A percentile compares a stretch with the other conserved stretches of the same genome.
These are phyloP conservation scores for Sylvicapra grimmia DNA, from an alignment of 2,113 vertebrate species.

Conservation along the genomic window DNA sequence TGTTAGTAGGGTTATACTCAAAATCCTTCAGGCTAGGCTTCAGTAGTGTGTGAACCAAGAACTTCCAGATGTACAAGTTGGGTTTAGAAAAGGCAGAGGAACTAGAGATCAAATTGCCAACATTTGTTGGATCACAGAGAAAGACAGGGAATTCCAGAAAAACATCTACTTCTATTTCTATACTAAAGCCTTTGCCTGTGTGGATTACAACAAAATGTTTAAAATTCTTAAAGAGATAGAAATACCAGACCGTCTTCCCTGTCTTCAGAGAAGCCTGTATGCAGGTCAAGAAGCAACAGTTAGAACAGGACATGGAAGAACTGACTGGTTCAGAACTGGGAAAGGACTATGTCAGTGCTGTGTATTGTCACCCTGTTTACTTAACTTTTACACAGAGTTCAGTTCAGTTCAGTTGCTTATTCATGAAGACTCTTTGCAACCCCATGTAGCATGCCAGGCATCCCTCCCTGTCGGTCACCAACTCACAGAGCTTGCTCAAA, in stretches of 20 bases:
- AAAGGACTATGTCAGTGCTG: background rate
- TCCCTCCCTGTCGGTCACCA: background rate
- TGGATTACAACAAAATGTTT: background rate
- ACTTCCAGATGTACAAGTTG: background rate
- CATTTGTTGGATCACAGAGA: background rate
- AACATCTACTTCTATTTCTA: background rate
- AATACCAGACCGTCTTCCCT: background rate
- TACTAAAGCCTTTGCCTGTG: background rate
- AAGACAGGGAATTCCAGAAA: background rate
- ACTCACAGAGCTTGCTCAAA: background rate
- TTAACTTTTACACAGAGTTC: background rate
- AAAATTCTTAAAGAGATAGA: background rate
- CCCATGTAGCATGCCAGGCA: background rate
- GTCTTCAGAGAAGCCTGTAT: background rate
- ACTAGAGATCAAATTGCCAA: background rate
- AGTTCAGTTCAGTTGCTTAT: background rate
- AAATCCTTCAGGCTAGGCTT: background rate
- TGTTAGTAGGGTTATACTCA: background rate
- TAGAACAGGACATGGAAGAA: background rate
- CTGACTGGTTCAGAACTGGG: background rate
- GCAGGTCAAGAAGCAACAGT: background rate
- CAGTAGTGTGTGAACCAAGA: background rate
- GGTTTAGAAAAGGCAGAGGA: background rate
- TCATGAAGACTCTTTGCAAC: accelerated
- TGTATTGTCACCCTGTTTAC: background rate